phyloP scores from a whole-genome alignment of 2,113 vertebrate species.

The Uria aalge region DNA sequence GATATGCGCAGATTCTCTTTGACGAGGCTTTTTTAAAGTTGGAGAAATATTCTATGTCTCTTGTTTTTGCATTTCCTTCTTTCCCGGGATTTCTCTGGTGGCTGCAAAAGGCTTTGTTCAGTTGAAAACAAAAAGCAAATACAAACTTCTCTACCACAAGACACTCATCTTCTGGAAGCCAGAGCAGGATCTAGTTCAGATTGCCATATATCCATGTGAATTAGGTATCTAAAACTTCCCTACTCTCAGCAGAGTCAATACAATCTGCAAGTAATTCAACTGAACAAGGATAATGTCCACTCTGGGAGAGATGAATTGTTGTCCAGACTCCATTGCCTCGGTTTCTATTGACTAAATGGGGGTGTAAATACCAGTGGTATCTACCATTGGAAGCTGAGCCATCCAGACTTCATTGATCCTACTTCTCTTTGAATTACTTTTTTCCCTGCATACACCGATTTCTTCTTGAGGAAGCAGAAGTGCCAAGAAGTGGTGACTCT shows the following conservation, averaged over 20 bases:
- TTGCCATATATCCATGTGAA: not conserved
- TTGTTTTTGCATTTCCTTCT: not conserved
- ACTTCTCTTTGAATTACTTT: not conserved
- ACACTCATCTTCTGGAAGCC: not conserved
- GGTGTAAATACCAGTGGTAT: not conserved
- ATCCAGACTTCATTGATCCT: not conserved
- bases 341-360: not conserved
- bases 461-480: not conserved
- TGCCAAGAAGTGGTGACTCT: not conserved
- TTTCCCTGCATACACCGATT: not conserved
- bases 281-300: not conserved
- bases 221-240: not conserved
- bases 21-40: not conserved
- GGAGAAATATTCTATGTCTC: not conserved
- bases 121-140: not conserved
- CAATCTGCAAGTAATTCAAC: not conserved
- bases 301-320: not conserved
- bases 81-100: not conserved
- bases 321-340: not conserved
- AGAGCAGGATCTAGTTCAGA: not conserved
- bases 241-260: not conserved
- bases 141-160: not conserved
- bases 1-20: not conserved
- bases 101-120: not conserved
- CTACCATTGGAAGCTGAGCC: not conserved